These are phyloP conservation scores for Alosa sapidissima DNA, from an alignment of 2,797 vertebrate species.

Conservation along the genomic window DNA sequence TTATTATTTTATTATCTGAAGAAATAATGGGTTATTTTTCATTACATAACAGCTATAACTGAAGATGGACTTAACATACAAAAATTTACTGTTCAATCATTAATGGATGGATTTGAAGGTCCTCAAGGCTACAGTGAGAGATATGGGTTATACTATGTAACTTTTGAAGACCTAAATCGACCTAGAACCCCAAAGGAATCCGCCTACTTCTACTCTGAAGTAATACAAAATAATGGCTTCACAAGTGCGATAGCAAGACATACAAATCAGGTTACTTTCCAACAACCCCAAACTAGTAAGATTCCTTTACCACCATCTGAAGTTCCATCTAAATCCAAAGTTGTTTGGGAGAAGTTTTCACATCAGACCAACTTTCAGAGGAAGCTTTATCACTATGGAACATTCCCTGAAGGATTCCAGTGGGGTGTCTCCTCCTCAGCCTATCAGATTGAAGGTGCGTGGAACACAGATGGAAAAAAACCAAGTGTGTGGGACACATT, in stretches of 20 bases:
- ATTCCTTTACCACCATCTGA: conserved; percentile 72
- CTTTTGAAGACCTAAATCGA: conserved; percentile 77
- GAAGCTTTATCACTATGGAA: conserved; percentile 84
- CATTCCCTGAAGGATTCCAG: conserved; percentile 78
- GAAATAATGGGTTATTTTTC: too few species aligned
- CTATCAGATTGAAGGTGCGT: conserved; percentile 92
- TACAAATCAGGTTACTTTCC: too few species aligned
- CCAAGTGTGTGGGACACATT: conserved; percentile 91
- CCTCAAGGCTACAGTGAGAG: conserved; percentile 80
- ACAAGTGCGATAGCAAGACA: not conserved
- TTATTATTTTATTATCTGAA: too few species aligned
- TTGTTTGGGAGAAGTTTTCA: conserved; percentile 89
- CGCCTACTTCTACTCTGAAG: conserved; percentile 80
- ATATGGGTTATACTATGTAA: conserved; percentile 85
- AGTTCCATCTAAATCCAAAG: conserved; percentile 83
- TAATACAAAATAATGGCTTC: conserved; percentile 86
- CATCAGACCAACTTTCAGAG: conserved; percentile 79
- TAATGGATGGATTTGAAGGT: conserved; percentile 93
- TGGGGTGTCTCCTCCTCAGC: conserved; percentile 92
- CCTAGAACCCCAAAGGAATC: conserved; percentile 89
- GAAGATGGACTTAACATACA: conserved; percentile 71
- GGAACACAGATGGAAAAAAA: conserved; percentile 88
- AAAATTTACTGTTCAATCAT: conserved; percentile 81
- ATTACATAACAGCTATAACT: too few species aligned
- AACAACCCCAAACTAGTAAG: too few species aligned